Evolutionary conservation across 2,797 vertebrate genomes (phyloP).

Genomic region (Etheostoma perlongum): DNA sequence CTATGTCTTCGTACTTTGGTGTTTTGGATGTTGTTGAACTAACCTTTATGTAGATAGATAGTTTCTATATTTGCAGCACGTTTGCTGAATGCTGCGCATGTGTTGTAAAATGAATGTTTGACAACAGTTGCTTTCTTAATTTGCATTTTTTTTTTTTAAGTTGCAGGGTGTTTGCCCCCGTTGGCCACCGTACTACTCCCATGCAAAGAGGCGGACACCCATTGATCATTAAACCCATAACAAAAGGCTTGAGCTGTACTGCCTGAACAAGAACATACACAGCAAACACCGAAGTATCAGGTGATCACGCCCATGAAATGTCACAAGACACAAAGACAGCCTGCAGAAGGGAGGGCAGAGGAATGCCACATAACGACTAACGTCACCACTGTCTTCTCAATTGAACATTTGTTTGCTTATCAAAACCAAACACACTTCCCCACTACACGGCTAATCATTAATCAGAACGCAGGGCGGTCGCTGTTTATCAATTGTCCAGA

Average conservation of each 20-base stretch:
- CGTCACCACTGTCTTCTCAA: not conserved
- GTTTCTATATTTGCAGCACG: too few species aligned
- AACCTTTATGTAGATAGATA: too few species aligned
- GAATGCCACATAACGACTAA: not conserved
- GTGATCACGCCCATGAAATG: not conserved
- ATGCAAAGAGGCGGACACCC: constrained; percentile 15
- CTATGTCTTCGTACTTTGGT: too few species aligned
- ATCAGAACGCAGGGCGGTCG: constrained; percentile 10
- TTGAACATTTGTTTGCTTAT: constrained; percentile 17
- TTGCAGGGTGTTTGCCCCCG: too few species aligned
- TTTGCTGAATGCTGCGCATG: too few species aligned
- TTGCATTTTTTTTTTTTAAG: too few species aligned
- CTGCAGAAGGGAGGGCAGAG: not conserved
- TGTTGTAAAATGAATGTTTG: too few species aligned
- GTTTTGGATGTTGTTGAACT: too few species aligned
- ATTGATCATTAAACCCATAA: not conserved
- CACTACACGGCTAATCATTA: constrained; percentile 34
- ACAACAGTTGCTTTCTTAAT: too few species aligned
- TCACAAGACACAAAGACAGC: not conserved
- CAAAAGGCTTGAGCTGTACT: not conserved
- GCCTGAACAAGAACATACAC: constrained; percentile 25
- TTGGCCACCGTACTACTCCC: not conserved
- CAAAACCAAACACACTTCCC: constrained; percentile 36
- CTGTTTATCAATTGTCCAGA: constrained; percentile 31
- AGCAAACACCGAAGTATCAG: constrained; percentile 21